These are phyloP conservation scores for Margarornis squamiger DNA, from an alignment of 2,797 vertebrate species.

Conservation along the genomic window DNA sequence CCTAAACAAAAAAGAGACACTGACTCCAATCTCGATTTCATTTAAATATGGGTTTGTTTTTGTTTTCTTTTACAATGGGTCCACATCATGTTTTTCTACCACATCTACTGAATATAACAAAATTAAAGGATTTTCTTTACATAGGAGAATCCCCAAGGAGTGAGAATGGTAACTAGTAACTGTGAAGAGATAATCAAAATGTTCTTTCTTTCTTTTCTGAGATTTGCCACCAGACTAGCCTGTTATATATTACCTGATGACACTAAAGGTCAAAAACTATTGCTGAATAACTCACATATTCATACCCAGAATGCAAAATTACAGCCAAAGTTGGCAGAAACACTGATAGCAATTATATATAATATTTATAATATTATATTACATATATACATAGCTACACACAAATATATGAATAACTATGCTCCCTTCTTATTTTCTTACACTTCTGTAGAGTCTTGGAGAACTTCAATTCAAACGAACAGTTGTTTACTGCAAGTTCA, in stretches of 20 bases:
- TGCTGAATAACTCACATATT: not conserved
- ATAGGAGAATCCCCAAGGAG: not conserved
- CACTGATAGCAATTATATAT: not conserved
- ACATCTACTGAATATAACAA: not conserved
- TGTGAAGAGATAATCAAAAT: not conserved
- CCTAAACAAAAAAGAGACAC: too few species aligned
- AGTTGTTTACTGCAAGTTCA: not conserved
- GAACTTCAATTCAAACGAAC: not conserved
- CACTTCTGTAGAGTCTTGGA: not conserved
- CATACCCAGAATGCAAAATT: not conserved
- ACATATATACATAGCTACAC: fast-evolving
- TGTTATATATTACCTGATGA: not conserved
- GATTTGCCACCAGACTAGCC: not conserved
- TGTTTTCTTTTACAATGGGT: not conserved
- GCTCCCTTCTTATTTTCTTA: not conserved
- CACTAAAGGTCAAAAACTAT: not conserved
- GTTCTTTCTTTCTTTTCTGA: not conserved
- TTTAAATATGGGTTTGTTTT: not conserved
- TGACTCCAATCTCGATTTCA: not conserved
- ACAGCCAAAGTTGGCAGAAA: not conserved
- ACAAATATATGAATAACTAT: not conserved
- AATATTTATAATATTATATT: not conserved
- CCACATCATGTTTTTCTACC: not conserved
- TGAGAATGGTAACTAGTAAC: not conserved
- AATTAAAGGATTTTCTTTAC: not conserved